Conservation (phyloP, 2,888 invertebrate genomes). For the Trypoxylon attenuatum region DNA sequence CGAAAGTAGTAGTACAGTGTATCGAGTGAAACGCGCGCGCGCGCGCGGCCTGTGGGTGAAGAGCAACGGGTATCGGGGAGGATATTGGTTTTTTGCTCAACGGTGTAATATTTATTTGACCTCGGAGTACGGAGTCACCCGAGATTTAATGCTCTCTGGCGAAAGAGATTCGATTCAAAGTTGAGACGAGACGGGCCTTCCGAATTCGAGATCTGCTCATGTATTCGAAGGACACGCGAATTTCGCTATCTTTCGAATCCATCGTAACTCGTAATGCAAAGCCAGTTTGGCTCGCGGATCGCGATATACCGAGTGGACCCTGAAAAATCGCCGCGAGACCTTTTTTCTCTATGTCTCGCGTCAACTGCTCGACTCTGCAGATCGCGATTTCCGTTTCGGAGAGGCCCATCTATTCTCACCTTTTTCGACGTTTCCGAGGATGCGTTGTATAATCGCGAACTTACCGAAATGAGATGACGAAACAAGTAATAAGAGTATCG, state of each 20-base stretch:
- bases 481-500: conserved; percentile 31
- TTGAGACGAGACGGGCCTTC: not conserved
- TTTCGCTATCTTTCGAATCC: not conserved
- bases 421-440: not conserved
- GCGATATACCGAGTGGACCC: conserved; percentile 36
- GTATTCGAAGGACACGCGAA: not conserved
- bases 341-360: conserved; percentile 12
- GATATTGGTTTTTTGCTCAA: conserved; percentile 59
- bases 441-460: not conserved
- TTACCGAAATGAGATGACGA: no score
- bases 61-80: conserved; percentile 18
- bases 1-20: no score
- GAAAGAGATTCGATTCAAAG: not conserved
- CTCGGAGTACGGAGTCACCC: conserved; percentile 18
- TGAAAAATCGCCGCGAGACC: conserved; percentile 2
- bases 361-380: conserved; percentile 47
- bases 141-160: conserved; percentile 11
- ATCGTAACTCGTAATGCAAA: not conserved
- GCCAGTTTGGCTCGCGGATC: conserved; percentile 2
- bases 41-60: not conserved
- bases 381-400: conserved; percentile 41
- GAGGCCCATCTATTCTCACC: not conserved
- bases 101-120: conserved; percentile 57
- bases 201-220: not conserved
- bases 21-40: no score